Conservation (phyloP, 2,113 vertebrate genomes). For the Oreochromis spilurus region DNA sequence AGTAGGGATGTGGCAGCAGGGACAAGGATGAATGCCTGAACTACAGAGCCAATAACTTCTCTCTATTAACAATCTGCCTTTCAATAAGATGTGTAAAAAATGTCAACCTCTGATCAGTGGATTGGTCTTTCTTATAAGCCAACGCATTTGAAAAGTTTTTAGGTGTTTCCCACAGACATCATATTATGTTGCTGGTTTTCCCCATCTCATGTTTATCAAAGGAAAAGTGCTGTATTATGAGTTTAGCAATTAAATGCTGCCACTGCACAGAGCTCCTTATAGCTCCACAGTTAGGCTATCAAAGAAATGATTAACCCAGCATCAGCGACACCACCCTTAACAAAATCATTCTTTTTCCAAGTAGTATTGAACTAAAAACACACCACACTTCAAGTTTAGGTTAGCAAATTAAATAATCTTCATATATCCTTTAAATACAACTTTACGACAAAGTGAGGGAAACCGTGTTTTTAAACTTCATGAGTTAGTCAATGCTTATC, state of each 20-base stretch:
- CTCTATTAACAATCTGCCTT: neutral
- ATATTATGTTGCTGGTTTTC: neutral
- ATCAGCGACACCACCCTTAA: neutral
- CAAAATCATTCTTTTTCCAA: neutral
- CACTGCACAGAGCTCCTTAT: neutral
- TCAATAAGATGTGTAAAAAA: neutral
- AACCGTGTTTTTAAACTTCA: neutral
- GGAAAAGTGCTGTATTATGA: neutral
- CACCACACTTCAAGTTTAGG: neutral
- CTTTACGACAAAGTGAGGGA: neutral
- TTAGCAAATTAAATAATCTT: neutral
- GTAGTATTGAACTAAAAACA: neutral
- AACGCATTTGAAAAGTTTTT: neutral
- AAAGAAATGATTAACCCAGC: neutral
- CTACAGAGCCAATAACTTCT: neutral
- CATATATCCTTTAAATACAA: neutral
- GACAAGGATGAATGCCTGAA: neutral
- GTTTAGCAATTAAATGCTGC: neutral
- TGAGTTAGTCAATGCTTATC: neutral
- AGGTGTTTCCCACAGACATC: neutral
- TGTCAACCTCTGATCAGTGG: neutral
- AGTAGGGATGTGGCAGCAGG: neutral
- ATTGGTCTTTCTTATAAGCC: neutral
- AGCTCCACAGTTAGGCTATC: neutral
- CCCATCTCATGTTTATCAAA: neutral